Evolutionary conservation across 2,888 invertebrate genomes (phyloP).

Genomic region (Acholoe squamosa): DNA sequence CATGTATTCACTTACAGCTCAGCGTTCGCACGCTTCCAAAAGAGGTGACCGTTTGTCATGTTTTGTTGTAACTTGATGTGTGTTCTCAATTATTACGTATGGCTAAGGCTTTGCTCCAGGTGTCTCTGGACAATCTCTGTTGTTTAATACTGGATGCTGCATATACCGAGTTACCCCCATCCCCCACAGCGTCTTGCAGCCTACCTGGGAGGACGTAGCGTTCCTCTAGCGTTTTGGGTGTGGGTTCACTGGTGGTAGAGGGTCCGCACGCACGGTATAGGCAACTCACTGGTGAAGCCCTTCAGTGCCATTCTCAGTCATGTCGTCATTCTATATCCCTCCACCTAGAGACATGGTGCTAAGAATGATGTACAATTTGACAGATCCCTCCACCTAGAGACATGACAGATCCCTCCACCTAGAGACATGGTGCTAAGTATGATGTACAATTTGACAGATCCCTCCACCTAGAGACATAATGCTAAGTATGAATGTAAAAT

Average conservation of each 20-base stretch:
- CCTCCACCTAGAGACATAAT: too few relatives aligned
- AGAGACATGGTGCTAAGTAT: too few relatives aligned
- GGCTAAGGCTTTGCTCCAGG: constrained; percentile 47
- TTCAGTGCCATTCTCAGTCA: too few relatives aligned
- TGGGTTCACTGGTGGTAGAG: not conserved
- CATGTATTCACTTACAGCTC: constrained; percentile 60
- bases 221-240: not conserved
- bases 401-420: too few relatives aligned
- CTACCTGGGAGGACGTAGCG: not conserved
- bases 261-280: not conserved
- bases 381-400: too few relatives aligned
- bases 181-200: not conserved
- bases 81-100: constrained; percentile 32
- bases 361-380: too few relatives aligned
- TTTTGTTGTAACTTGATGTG: constrained; percentile 45
- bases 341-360: too few relatives aligned
- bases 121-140: not conserved
- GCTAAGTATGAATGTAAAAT: too few relatives aligned
- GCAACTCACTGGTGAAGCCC: constrained; percentile 9
- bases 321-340: too few relatives aligned
- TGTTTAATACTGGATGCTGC: constrained; percentile 27
- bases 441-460: too few relatives aligned
- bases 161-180: too few relatives aligned
- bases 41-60: constrained; percentile 60
- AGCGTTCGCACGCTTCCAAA: constrained; percentile 60